Evolutionary conservation across 1,140 invertebrate genomes (phyloP).

Genomic region (Leptopilina clavipes): DNA sequence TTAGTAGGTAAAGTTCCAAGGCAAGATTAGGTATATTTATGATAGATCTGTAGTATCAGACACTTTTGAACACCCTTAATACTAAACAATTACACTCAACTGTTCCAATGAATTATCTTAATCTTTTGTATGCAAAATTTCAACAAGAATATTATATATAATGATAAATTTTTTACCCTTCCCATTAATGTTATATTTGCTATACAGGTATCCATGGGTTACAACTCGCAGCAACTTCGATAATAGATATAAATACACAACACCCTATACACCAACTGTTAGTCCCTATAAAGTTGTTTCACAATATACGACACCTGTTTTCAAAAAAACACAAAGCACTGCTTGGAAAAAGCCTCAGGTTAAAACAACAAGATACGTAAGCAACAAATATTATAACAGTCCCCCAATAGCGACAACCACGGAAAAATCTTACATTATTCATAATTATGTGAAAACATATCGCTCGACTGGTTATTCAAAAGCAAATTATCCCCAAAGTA

Average conservation of each 20-base stretch:
- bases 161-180: background rate
- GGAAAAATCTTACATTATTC: constrained; percentile 58
- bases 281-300: constrained; percentile 21
- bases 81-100: too few species aligned
- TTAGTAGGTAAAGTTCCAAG: too few species aligned
- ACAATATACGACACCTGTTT: constrained; percentile 39
- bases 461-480: constrained; percentile 57
- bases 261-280: constrained; percentile 37
- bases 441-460: constrained; percentile 59
- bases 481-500: constrained; percentile 62
- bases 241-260: constrained; percentile 54
- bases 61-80: too few species aligned
- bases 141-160: too few species aligned
- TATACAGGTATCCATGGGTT: constrained; percentile 69
- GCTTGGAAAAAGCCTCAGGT: constrained; percentile 57
- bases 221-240: constrained; percentile 66
- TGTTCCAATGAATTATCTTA: too few species aligned
- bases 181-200: constrained; percentile 29
- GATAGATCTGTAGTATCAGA: too few species aligned
- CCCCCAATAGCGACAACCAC: constrained; percentile 54
- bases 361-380: constrained; percentile 43
- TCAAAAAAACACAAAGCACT: constrained; percentile 54
- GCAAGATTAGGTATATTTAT: too few species aligned
- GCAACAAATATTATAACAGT: constrained; percentile 49
- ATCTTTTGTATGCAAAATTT: too few species aligned